A percentile compares a stretch with the other conserved stretches of the same genome.
Conservation (phyloP, 2,888 invertebrate species). For the Ceriagrion tenellum region DNA sequence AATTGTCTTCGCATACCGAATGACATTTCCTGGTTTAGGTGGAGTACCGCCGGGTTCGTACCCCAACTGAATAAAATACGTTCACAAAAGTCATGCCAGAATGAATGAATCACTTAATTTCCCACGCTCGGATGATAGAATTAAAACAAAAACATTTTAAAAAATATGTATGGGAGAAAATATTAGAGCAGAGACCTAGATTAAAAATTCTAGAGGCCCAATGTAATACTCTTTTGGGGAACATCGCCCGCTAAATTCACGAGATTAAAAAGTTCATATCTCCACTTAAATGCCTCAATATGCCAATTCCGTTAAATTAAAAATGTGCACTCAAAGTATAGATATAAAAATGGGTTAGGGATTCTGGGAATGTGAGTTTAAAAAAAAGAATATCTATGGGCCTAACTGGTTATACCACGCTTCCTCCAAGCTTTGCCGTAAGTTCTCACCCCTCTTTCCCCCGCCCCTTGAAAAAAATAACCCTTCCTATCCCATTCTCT, state of each 20-base stretch:
- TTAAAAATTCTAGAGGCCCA: constrained; percentile 13
- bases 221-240: not conserved
- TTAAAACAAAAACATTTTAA: not conserved
- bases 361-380: not conserved
- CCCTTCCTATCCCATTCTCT: not conserved
- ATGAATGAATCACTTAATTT: not conserved
- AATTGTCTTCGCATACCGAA: not conserved
- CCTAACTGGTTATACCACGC: not conserved
- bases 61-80: too few relatives aligned
- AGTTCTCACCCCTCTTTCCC: not conserved
- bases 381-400: not conserved
- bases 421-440: not conserved
- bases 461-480: not conserved
- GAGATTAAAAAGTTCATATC: constrained; percentile 6
- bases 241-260: not conserved
- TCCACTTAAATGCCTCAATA: not conserved
- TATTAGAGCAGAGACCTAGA: not conserved
- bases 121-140: not conserved
- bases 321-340: not conserved
- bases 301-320: not conserved
- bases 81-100: not conserved
- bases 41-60: not conserved
- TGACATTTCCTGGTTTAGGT: not conserved
- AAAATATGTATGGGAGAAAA: not conserved
- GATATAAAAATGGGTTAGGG: not conserved